phyloP scores from a whole-genome alignment of 2,113 vertebrate species.

The Lota lota region DNA sequence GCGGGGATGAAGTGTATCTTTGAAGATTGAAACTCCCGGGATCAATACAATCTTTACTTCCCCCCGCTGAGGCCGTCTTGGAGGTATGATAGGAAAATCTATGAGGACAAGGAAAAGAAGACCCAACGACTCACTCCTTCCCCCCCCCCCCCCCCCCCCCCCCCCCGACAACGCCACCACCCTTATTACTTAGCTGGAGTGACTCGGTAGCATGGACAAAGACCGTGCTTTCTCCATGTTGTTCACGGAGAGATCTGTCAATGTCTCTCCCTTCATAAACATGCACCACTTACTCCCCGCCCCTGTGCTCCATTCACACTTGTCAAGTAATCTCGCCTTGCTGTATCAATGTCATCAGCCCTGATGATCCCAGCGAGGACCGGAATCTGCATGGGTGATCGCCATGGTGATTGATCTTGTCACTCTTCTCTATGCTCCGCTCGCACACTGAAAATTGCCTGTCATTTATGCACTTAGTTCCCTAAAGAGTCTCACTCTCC shows the following conservation, averaged over 20 bases:
- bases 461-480: constrained; percentile 77
- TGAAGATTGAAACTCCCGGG: constrained; percentile 55
- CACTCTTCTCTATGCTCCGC: constrained; percentile 43
- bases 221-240: constrained; percentile 16
- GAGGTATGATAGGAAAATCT: constrained; percentile 42
- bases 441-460: constrained; percentile 77
- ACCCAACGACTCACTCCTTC: background rate
- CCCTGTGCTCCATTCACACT: constrained; percentile 14
- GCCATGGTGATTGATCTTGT: constrained; percentile 78
- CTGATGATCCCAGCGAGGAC: constrained; percentile 45
- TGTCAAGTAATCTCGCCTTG: constrained; percentile 48
- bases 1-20: constrained; percentile 48
- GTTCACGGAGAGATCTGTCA: constrained; percentile 30
- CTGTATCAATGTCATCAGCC: constrained; percentile 41
- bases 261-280: constrained; percentile 10
- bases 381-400: constrained; percentile 73
- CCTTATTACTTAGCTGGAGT: constrained; percentile 27
- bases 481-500: constrained; percentile 56
- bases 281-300: too few species aligned
- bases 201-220: constrained; percentile 42
- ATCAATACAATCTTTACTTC: constrained; percentile 52
- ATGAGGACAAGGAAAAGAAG: constrained; percentile 32
- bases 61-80: constrained; percentile 52
- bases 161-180: constrained; percentile 27
- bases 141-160: background rate